A percentile compares a stretch with the other conserved stretches of the same genome.
Conservation (phyloP, 2,113 vertebrate species). For the Clarias gariepinus region DNA sequence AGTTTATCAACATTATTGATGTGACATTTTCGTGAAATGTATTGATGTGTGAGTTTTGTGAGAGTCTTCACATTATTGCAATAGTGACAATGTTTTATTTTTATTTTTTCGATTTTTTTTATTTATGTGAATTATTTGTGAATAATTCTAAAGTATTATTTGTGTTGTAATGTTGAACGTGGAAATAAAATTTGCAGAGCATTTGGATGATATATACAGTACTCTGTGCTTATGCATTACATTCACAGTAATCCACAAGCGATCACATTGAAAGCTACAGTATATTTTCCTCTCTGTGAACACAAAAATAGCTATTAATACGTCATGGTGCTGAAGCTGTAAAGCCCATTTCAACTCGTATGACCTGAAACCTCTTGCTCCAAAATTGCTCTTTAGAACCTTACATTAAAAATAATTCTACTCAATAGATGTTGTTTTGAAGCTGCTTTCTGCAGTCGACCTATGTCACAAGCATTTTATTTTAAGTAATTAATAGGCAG, state of each 20-base stretch:
- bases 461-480: neutral
- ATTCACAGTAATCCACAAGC: neutral
- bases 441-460: neutral
- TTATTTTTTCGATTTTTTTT: neutral
- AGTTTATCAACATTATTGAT: neutral
- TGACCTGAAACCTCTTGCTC: neutral
- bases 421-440: neutral
- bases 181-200: slow-evolving; percentile 12
- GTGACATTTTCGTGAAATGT: neutral
- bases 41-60: neutral
- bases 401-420: slow-evolving; percentile 8
- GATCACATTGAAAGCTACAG: neutral
- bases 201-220: neutral
- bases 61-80: neutral
- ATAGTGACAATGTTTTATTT: neutral
- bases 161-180: neutral
- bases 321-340: too few relatives aligned
- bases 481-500: neutral
- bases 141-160: neutral
- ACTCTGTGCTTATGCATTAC: neutral
- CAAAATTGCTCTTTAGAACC: neutral
- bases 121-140: neutral
- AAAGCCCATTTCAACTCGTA: neutral
- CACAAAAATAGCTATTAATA: neutral
- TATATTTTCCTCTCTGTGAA: neutral